Base-by-base conservation (phyloP, 2,113 vertebrate genomes). In the Pimephales promelas region DNA sequence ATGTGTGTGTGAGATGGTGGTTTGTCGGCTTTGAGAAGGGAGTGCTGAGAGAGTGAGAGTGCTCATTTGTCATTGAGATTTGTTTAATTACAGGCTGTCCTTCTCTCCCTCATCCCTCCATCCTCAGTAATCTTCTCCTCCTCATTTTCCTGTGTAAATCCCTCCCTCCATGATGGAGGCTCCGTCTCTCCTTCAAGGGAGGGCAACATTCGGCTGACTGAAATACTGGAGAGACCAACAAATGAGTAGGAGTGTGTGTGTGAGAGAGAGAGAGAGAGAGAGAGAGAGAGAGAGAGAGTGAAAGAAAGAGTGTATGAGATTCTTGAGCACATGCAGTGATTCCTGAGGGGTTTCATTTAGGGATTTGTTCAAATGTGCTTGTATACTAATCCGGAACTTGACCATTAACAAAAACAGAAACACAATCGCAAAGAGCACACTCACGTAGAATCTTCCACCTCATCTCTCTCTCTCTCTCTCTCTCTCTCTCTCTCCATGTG, bases 1-100 rank as follows among this genome's bases (percentile, higher is more conserved):
- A 28, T 83, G 10, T 9, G 14, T 75, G 70, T 79, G 47, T 80
- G 76, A 73, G 72, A 47, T 52, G 47, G 16, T 82, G 64, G 80
- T 62, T 40, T 85, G 80, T 75, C 10, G 10, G 76, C 54, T 78
- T 26, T 70, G 49, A 57, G 61, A 52, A 56, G 64, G 72, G 83
- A 81, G 81, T 76, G 61, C 59, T 56, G 61, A 71, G 52, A 79
- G 85, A 84, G 26, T 79, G 74, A 79, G 28, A 79, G 64, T 28
- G 59, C 79, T 83, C 45, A 14, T 84, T 85, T 81, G 22, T 86
- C 68, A 84, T 80, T 52, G 20, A 73, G 57, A 84, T 76, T 71
- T 40, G 31, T 72, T 83, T 85, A 85, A 84, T 86, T 82, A 84
- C 31, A 72, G 47, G 14, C 66, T 62, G 22, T 79, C 22, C 54